Percentiles rank a stretch among this genome's conserved stretches.
These are phyloP conservation scores for Dendrocopos noguchii DNA, from an alignment of 2,113 vertebrate species.

Conservation along the genomic window DNA sequence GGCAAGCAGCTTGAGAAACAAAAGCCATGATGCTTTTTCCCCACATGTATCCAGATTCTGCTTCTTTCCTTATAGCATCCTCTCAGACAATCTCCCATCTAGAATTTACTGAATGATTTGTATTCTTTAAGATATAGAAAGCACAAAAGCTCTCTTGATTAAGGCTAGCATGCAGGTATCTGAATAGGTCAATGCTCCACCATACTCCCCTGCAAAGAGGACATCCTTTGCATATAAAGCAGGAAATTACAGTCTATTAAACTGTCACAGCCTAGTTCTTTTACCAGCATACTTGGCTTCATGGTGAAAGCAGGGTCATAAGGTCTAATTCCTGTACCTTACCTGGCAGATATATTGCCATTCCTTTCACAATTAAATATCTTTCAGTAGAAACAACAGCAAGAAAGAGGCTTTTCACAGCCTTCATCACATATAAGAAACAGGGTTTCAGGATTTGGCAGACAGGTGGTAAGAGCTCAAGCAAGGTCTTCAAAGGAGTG, in stretches of 20 bases:
- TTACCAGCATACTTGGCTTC: background rate
- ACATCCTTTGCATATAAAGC: background rate
- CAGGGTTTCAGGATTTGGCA: background rate
- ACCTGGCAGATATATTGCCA: background rate
- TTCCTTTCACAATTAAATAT: background rate
- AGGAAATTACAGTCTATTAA: background rate
- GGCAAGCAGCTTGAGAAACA: background rate
- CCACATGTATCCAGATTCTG: background rate
- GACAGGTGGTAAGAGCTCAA: background rate
- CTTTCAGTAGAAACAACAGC: accelerated
- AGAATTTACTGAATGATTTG: background rate
- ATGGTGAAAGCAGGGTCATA: background rate
- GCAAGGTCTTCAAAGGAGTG: background rate
- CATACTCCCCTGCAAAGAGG: background rate
- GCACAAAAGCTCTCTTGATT: background rate
- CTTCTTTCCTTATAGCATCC: background rate
- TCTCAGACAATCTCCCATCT: background rate
- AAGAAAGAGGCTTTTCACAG: background rate
- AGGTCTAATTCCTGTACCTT: background rate
- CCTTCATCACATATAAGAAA: background rate
- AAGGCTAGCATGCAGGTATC: background rate
- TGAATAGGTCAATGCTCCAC: background rate
- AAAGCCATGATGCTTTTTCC: background rate
- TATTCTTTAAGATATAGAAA: background rate
- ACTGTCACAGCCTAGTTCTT: background rate